Conservation (phyloP, 2,888 invertebrate species). For the Diachrysia chrysitis region DNA sequence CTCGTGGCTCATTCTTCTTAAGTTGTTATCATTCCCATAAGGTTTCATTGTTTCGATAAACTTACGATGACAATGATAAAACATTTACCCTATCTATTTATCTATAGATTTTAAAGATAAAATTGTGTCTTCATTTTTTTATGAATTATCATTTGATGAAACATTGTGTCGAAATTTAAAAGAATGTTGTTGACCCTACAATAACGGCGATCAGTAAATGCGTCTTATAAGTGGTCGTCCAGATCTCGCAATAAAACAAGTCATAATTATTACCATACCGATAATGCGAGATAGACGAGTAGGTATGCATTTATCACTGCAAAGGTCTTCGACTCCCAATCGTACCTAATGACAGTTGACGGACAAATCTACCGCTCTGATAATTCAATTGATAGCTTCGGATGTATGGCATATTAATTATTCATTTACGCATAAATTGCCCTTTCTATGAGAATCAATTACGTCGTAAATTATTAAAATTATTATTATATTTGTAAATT, state of each 20-base stretch:
- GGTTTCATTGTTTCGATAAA: neutral
- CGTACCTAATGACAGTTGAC: slow-evolving; percentile 48
- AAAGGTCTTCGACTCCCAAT: slow-evolving; percentile 53
- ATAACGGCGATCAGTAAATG: neutral
- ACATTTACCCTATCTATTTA: neutral
- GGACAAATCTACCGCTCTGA: slow-evolving; percentile 40
- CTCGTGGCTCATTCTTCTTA: neutral
- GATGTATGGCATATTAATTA: slow-evolving; percentile 7
- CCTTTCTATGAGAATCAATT: neutral
- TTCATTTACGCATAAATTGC: neutral
- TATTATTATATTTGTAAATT: no score
- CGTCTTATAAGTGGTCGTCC: neutral
- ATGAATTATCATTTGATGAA: neutral
- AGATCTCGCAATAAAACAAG: slow-evolving; percentile 35
- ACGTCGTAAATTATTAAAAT: no score
- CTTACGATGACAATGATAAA: neutral
- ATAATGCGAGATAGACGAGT: slow-evolving; percentile 40
- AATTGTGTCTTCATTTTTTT: no score
- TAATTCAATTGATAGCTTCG: slow-evolving; percentile 33
- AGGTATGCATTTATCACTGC: slow-evolving; percentile 45
- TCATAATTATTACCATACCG: slow-evolving; percentile 35
- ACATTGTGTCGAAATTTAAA: neutral
- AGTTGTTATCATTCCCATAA: neutral
- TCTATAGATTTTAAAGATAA: neutral
- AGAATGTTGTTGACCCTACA: slow-evolving; percentile 4